These are phyloP conservation scores for Percopsis omiscomaycus DNA, from an alignment of 2,797 vertebrate species.

Conservation along the genomic window DNA sequence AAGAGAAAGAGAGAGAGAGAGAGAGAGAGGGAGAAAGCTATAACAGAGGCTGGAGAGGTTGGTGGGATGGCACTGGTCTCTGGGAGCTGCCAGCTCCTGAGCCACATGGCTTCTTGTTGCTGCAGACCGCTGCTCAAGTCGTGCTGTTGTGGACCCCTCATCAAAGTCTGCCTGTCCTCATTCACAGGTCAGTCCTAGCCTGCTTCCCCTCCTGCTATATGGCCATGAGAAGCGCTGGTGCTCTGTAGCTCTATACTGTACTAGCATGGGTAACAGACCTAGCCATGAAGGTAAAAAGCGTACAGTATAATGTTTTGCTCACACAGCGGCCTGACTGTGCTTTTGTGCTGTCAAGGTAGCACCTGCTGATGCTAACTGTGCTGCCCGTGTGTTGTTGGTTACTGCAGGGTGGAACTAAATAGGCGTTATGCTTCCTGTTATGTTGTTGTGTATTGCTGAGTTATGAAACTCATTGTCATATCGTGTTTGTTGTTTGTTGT, in stretches of 20 bases:
- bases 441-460: conserved; percentile 56
- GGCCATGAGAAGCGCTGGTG: conserved; percentile 64
- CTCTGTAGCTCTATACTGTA: conserved; percentile 2
- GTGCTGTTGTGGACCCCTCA: conserved; percentile 70
- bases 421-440: conserved; percentile 63
- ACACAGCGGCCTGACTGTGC: conserved; percentile 54
- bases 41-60: conserved; percentile 42
- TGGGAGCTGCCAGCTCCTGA: conserved; percentile 65
- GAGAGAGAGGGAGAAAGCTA: not conserved
- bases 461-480: conserved; percentile 53
- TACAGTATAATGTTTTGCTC: conserved; percentile 51
- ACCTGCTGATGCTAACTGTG: conserved; percentile 58
- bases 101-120: conserved; percentile 78
- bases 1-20: conserved; percentile 52
- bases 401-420: conserved; percentile 51
- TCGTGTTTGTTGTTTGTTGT: conserved; percentile 35
- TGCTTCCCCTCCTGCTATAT: conserved; percentile 50
- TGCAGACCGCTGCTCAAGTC: conserved; percentile 71
- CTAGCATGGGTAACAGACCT: conserved; percentile 77
- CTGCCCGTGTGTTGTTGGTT: conserved; percentile 40
- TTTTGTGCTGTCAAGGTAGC: conserved; percentile 46
- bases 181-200: conserved; percentile 81
- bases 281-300: conserved; percentile 78
- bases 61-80: conserved; percentile 70
- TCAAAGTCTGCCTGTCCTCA: conserved; percentile 81